Evolutionary conservation across 2,797 vertebrate genomes (phyloP), one percentile per base, ranked within the genome.

Genomic region (Cyclopterus lumpus): DNA sequence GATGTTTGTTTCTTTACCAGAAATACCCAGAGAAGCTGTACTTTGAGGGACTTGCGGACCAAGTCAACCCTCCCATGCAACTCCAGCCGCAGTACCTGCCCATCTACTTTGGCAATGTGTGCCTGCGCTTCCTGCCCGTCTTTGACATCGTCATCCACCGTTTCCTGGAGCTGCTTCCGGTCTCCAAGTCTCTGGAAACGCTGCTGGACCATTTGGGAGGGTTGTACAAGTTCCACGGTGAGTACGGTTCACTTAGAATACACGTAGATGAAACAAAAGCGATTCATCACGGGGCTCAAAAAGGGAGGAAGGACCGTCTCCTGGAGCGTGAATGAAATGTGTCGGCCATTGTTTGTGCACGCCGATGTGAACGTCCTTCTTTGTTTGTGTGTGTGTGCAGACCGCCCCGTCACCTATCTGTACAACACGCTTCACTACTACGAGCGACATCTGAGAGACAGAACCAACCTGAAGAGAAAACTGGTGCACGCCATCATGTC

Each of bases 391-490:
- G 59, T 61, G 24, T 44, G 30, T 22, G 26, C 80, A 99, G 98
- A 99, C 87, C 97, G 98, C 1, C 98, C 98, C 0, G 98, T 99
- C 83, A 99, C 98, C n/a, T 99, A 99, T 81, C 92, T 99, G 36
- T 99, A 99, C 94, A 99, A 99, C 92, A 99, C 98, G 0, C 95
- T 99, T 48, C 98, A 99, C 88, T 99, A 99, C 86, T 99, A 99
- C 0, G 98, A 99, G 84, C 91, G 94, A n/a, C 97, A 99, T 59
- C 95, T 99, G 77, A 93, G 97, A 72, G 97, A 99, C 6, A 96
- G 98, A 32, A 95, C 96, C 73, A 96, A 95, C 89, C 95, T 99
- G 79, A 99, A 99, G 93, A 95, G 98, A 10, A 99, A 99, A 69
- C 96, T 99, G 34, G 98, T 99, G 59, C 98, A 99, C 48, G 96